phyloP scores from a whole-genome alignment of 2,888 invertebrate genomes.

The Neocrepidodera transversa region DNA sequence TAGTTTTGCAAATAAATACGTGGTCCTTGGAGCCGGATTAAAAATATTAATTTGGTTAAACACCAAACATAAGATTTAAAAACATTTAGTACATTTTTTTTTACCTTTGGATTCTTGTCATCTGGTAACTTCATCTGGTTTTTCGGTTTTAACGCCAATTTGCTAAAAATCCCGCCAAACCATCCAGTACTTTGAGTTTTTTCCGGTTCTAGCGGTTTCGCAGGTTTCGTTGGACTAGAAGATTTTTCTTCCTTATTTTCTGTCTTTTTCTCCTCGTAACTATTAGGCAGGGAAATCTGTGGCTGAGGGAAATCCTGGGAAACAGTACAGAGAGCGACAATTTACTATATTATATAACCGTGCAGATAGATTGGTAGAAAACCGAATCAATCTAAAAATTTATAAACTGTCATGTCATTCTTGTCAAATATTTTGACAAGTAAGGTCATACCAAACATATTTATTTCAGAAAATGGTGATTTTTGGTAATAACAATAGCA shows the following conservation, averaged over 20 bases:
- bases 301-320: constrained; percentile 58
- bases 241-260: constrained; percentile 23
- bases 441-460: no score
- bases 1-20: no score
- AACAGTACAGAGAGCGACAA: constrained; percentile 56
- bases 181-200: constrained; percentile 66
- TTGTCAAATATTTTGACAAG: no score
- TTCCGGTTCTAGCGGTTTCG: constrained; percentile 36
- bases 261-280: constrained; percentile 36
- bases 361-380: constrained; percentile 25
- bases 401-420: no score
- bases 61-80: no score
- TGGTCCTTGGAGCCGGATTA: no score
- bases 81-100: constrained; percentile 42
- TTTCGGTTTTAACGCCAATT: constrained; percentile 81
- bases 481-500: no score
- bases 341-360: constrained; percentile 51
- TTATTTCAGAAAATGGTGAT: no score
- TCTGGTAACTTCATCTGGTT: constrained; percentile 97
- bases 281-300: constrained; percentile 63
- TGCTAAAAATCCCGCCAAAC: constrained; percentile 88
- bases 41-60: no score
- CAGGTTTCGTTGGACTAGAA: constrained; percentile 36
- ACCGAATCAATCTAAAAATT: neutral
- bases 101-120: constrained; percentile 89